These are phyloP conservation scores for Chlorodrepanis virens DNA, from an alignment of 2,113 vertebrate species.

Conservation along the genomic window DNA sequence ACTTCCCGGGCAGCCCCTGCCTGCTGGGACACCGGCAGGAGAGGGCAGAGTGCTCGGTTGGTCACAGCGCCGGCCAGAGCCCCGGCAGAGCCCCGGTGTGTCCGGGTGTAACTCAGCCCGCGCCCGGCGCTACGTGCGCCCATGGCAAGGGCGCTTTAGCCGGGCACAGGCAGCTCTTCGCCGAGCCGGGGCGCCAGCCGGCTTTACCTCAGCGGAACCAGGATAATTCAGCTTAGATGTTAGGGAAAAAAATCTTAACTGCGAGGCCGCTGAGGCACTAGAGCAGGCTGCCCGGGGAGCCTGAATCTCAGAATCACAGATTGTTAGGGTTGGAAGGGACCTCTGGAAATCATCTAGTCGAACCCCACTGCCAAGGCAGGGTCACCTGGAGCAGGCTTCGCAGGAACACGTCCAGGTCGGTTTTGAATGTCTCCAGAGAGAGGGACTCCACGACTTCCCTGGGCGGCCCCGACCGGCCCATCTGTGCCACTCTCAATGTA, in stretches of 20 bases:
- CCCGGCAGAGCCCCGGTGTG: background rate
- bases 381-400: background rate
- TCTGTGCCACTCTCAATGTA: background rate
- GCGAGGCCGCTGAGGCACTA: background rate
- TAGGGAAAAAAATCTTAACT: background rate
- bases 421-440: background rate
- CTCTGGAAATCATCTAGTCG: background rate
- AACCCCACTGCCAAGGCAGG: background rate
- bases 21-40: fast-evolving
- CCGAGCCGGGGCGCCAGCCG: background rate
- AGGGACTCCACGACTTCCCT: background rate
- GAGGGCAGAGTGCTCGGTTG: background rate
- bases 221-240: no score
- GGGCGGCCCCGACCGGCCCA: no score
- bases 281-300: background rate
- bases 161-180: background rate
- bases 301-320: no score
- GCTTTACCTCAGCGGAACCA: background rate
- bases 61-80: background rate
- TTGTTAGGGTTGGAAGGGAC: background rate
- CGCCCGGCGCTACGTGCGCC: background rate
- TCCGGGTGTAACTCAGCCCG: background rate
- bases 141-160: fast-evolving
- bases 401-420: background rate
- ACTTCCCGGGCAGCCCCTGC: background rate